A percentile compares a stretch with the other conserved stretches of the same genome.
These are phyloP conservation scores for Bos taurus DNA, from an alignment of 2,113 vertebrate species.

Conservation along the genomic window DNA sequence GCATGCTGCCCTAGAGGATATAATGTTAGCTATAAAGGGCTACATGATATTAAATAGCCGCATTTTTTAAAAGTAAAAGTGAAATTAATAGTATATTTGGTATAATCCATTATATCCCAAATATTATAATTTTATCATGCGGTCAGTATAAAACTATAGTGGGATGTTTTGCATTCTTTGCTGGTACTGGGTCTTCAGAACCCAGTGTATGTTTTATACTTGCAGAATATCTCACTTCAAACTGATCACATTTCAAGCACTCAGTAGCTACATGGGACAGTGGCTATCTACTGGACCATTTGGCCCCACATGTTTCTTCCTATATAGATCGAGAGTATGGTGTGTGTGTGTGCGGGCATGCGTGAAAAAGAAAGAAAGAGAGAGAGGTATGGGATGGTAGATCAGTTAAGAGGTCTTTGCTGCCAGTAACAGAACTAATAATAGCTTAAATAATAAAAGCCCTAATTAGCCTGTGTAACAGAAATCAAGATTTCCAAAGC, in stretches of 20 bases:
- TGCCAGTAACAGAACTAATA: not conserved
- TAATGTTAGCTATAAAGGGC: not conserved
- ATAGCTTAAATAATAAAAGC: not conserved
- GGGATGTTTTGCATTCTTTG: not conserved
- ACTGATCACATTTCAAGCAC: not conserved
- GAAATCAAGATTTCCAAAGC: not conserved
- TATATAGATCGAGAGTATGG: not conserved
- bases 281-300: not conserved
- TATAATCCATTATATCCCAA: not conserved
- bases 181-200: not conserved
- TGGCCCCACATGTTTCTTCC: not conserved
- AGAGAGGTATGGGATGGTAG: not conserved
- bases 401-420: not conserved
- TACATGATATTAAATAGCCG: not conserved
- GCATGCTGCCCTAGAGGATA: not conserved
- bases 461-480: not conserved
- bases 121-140: not conserved
- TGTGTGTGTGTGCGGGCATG: not conserved
- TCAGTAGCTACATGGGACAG: not conserved
- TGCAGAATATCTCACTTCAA: not conserved
- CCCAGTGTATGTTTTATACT: not conserved
- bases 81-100: not conserved
- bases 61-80: not conserved
- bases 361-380: not conserved
- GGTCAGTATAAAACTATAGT: not conserved